Evolutionary conservation across 2,797 vertebrate species (phyloP).

Genomic region (Phoxinus dragarum): DNA sequence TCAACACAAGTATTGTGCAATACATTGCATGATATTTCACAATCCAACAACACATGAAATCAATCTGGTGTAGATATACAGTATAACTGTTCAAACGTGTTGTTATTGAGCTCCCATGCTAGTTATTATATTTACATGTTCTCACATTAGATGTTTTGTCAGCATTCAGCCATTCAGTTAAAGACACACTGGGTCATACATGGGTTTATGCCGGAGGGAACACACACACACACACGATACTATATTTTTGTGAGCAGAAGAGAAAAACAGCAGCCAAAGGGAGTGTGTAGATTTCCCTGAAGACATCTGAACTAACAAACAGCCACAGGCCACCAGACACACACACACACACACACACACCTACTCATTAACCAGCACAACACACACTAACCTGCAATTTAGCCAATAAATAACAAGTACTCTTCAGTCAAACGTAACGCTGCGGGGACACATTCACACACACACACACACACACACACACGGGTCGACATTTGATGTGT

Average conservation of each 20-base stretch:
- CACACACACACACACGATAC: background rate
- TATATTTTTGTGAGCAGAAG: background rate
- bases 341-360: conserved; percentile 14
- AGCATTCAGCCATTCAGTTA: background rate
- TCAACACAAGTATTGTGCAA: too few relatives aligned
- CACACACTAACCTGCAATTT: conserved; percentile 14
- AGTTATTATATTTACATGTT: background rate
- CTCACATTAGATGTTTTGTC: background rate
- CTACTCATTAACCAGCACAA: conserved; percentile 16
- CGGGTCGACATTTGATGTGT: background rate
- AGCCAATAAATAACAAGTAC: conserved; percentile 14
- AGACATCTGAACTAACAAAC: background rate
- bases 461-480: background rate
- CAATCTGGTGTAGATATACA: background rate
- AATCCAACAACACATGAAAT: background rate
- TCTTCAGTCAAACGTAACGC: background rate
- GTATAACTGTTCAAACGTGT: background rate
- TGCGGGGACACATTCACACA: background rate
- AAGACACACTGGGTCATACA: background rate
- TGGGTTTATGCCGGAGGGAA: background rate
- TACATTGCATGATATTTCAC: too few relatives aligned
- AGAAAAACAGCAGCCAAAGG: conserved; percentile 27
- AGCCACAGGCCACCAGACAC: background rate
- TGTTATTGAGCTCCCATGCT: background rate
- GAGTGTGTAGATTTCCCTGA: conserved; percentile 5